Evolutionary conservation across 2,113 vertebrate genomes (phyloP), one percentile per base, ranked within the genome.

Genomic region (Strix uralensis): DNA sequence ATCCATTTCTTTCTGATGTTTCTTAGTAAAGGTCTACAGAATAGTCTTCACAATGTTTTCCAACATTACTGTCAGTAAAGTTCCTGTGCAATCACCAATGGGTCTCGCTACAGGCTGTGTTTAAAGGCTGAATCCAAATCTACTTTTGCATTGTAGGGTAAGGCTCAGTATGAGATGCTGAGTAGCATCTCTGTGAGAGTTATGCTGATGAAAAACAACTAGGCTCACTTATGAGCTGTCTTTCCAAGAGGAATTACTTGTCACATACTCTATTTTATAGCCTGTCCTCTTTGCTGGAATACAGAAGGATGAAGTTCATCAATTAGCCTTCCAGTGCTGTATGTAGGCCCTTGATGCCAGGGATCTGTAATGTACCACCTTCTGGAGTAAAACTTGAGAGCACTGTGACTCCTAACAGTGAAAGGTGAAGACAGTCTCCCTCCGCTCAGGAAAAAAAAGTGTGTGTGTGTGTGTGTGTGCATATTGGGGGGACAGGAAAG

Each of bases 231-330:
- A 49, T 22, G 4, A 69, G 7, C 54, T 77, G 20, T 32, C 44
- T 63, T 86, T 86, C 44, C 62, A 63, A 72, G 30, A 69, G 21
- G 11, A 86, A 58, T 70, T 80, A 20, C 8, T 55, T 84, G 20
- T 74, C 2, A 0, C 13, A 10, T 1, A 2, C 3, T 51, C 16
- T 75, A 1, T 73, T 89, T 80, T 59, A 19, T 54, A 72, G 10
- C 3, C 46, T 81, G 5, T 61, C 8, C 7, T 87, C 46, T 74
- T 78, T 81, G 46, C 13, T 81, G 63, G 38, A 70, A 51, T 77
- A 47, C 10, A 34, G 40, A 62, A 55, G 8, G 21, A 51, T 61
- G 63, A 65, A 61, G 14, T 22, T 59, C 3, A 55, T 44, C 27
- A 58, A 22, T 36, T 49, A 70, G 2, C 13, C 6, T 74, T 91